Base-by-base conservation (phyloP, 2,113 vertebrate species). In the Anser brachyrhynchus region DNA sequence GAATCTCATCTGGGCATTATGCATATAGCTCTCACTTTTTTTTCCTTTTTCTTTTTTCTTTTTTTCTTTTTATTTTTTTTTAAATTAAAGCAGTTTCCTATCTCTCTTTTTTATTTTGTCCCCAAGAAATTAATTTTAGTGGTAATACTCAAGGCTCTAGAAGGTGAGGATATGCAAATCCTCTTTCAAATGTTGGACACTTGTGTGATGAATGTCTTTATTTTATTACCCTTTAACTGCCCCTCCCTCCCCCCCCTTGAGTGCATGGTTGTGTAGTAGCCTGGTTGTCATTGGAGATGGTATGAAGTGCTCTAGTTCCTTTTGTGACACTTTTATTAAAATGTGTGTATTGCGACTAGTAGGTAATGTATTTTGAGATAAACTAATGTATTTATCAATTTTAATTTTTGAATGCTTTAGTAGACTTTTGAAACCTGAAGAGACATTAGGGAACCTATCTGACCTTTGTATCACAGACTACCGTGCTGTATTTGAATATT, bases 1-100 rank as follows among this genome's bases (percentile, higher is more conserved):
- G 79, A 76, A 76, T 90, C 89, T 96, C 92, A 94, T 96, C 93
- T 93, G 88, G 91, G 94, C 76, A 89, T 94, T 94, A 73, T 92
- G 77, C 59, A 19, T 74, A 89, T 54, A 77, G 73, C 72, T 86
- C 73, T 81, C 69, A 35, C 52, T 73, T 82, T 90, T 95, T 96
- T 49, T 44, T 49, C 87, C 8, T 85, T 95, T 96, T 92, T 91
- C 72, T 10, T 49, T 49, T 25, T 35, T 58, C 19, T 61, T 35
- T 61, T 37, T 15, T 90, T 62, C 31, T 25, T 71, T 62, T 52
- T 55, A 18, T 90, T 52, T 44, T 20, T 73, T 64, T 29, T 57
- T 20, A 89, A 95, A 96, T 97, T 95, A 97, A 96, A 95, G 71
- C 37, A 82, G 88, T 95, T 96, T 96, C 76, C 85, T 96, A 81